Base-by-base conservation (phyloP, 2,113 vertebrate genomes). In the Cephalopterus ornatus region DNA sequence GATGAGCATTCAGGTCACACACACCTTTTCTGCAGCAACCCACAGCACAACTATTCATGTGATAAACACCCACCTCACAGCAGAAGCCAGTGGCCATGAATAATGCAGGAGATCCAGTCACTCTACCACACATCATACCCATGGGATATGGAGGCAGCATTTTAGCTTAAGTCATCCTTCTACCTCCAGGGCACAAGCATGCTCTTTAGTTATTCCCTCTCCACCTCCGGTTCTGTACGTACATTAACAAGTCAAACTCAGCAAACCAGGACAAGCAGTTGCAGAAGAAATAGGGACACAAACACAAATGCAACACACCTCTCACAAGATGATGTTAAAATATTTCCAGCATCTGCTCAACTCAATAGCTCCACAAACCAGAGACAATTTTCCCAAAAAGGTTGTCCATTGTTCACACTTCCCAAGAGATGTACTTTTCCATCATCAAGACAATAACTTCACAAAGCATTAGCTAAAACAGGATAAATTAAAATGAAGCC, bases 71-170 rank as follows among this genome's bases (percentile, higher is more conserved):
- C 96, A 86, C 55, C 0, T 52, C 88, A 86, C 72, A 84, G 88
- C 33, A 91, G 83, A 61, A 96, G 76, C 92, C 89, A 74, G 83
- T 32, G 49, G 92, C 52, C 61, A 96, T 96, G 96, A 96, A 96
- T 96, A 96, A 96, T 96, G 92, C 58, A 95, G 62, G 68, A 95
- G 92, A 92, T 66, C 35, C 80, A 92, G 95, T 92, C 80, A 66
- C 63, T 94, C 83, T 32, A 75, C 66, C 80, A 88, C 65, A 35
- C 2, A 84, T 18, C 61, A 84, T 46, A 86, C 94, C 89, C 92
- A 59, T 26, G 92, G 91, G 92, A 94, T 24, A 88, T 2, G n/a
- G 61, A 95, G 70, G 70, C 76, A 96, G 61, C 61, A 24, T 74
- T 81, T 85, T 20, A 91, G 63, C 52, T 89, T 37, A 80, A 89